Conservation (phyloP, 2,888 invertebrate species). For the Trypoxylon attenuatum region DNA sequence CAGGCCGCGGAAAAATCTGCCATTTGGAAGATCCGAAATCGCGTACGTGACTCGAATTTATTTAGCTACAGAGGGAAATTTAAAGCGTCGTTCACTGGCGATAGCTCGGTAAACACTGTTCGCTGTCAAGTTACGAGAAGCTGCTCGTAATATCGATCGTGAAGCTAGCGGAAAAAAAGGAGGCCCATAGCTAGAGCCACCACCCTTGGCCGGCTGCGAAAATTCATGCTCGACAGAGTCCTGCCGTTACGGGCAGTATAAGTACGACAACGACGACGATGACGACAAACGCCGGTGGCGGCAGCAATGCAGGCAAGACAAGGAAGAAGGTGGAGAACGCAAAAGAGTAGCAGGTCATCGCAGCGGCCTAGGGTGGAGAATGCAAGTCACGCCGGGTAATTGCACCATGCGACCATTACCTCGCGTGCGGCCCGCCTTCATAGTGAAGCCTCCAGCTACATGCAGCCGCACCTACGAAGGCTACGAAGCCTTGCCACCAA, state of each 20-base stretch:
- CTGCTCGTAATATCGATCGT: slow-evolving; percentile 40
- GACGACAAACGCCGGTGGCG: not conserved
- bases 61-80: slow-evolving; percentile 14
- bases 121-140: slow-evolving; percentile 13
- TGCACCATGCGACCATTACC: slow-evolving; percentile 63
- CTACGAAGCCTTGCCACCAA: slow-evolving; percentile 11
- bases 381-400: slow-evolving; percentile 74
- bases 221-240: slow-evolving; percentile 40
- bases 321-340: slow-evolving; percentile 11
- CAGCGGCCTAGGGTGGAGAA: slow-evolving; percentile 60
- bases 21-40: slow-evolving; percentile 5
- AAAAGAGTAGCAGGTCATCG: slow-evolving; percentile 45
- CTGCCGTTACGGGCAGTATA: slow-evolving; percentile 23
- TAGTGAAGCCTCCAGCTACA: slow-evolving; percentile 51
- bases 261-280: too few species aligned
- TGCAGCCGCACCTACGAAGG: slow-evolving; percentile 32
- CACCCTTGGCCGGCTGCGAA: slow-evolving; percentile 32
- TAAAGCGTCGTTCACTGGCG: slow-evolving; percentile 7
- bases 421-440: slow-evolving; percentile 52
- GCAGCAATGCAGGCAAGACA: not conserved
- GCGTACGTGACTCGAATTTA: slow-evolving; percentile 28
- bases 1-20: not conserved
- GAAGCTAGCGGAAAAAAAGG: slow-evolving; percentile 23
- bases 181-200: too few species aligned
- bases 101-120: slow-evolving; percentile 26